These are phyloP conservation scores for Thysanoteuthis rhombus DNA, from an alignment of 2,888 invertebrate genomes.

Conservation along the genomic window DNA sequence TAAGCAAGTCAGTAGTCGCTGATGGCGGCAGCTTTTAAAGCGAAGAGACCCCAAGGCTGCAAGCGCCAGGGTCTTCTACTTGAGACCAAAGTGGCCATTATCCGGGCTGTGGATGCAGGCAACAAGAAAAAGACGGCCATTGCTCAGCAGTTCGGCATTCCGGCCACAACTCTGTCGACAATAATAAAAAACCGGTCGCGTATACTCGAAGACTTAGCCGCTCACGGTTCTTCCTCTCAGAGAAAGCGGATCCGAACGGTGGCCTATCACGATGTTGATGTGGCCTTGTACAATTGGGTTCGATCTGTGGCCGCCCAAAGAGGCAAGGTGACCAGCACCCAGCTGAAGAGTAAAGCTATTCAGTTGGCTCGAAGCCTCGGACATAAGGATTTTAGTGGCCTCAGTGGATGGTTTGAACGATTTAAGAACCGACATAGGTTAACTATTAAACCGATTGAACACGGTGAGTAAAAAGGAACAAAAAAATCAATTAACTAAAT, in stretches of 20 bases:
- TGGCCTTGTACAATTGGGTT: conserved; percentile 22
- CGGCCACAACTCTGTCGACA: conserved; percentile 27
- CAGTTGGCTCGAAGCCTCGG: conserved; percentile 15
- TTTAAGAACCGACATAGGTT: conserved; percentile 2
- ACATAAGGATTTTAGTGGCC: not conserved
- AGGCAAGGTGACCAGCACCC: not conserved
- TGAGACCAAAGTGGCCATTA: conserved; percentile 27
- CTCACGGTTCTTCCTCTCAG: not conserved
- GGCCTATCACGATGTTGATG: conserved; percentile 13
- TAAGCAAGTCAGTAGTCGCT: not conserved
- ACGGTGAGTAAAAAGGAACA: not conserved
- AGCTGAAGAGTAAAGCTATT: conserved; percentile 15
- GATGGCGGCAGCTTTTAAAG: not conserved
- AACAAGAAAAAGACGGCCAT: not conserved
- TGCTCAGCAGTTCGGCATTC: conserved; percentile 13
- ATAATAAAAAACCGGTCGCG: conserved; percentile 27
- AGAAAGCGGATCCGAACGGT: conserved; percentile 15
- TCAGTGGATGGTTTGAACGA: not conserved
- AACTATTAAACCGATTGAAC: not conserved
- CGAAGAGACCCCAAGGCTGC: conserved; percentile 15
- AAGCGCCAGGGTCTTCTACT: not conserved
- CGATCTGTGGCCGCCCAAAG: too few species aligned
- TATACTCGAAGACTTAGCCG: not conserved
- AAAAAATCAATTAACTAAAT: not conserved
- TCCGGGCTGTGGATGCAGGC: conserved; percentile 17